Evolutionary conservation across 2,113 vertebrate genomes (phyloP).

Genomic region (Cottus gobio): DNA sequence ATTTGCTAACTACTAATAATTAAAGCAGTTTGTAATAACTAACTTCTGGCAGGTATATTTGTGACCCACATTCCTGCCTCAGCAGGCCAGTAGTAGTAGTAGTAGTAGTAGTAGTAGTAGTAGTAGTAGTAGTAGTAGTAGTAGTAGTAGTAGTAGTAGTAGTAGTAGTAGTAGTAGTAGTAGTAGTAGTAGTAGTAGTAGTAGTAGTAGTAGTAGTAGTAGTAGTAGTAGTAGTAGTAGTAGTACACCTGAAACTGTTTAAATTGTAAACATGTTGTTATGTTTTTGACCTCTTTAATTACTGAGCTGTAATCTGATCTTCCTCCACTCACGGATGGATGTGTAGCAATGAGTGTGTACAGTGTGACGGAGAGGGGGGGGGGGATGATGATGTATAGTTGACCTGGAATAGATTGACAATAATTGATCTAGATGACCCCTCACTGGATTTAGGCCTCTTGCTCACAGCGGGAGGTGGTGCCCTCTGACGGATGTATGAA

Average conservation of each 20-base stretch:
- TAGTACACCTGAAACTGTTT: not conserved
- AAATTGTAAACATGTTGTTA: not conserved
- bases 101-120: no score
- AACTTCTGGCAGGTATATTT: no score
- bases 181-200: no score
- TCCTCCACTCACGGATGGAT: conserved; percentile 23
- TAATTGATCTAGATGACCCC: conserved; percentile 47
- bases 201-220: no score
- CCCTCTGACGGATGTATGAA: not conserved
- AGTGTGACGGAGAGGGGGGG: not conserved
- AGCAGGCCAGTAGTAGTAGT: no score
- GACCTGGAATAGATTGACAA: conserved; percentile 54
- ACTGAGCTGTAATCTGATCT: conserved; percentile 50
- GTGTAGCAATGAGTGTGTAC: not conserved
- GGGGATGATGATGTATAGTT: conserved; percentile 17
- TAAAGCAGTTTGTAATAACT: no score
- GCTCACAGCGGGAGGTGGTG: not conserved
- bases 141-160: no score
- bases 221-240: no score
- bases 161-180: no score
- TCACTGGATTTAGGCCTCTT: not conserved
- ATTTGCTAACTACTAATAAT: no score
- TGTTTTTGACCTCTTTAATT: conserved; percentile 50
- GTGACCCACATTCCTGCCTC: no score
- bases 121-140: no score